Evolutionary conservation across 2,888 invertebrate species (phyloP).

Genomic region (Zonitis immaculata): DNA sequence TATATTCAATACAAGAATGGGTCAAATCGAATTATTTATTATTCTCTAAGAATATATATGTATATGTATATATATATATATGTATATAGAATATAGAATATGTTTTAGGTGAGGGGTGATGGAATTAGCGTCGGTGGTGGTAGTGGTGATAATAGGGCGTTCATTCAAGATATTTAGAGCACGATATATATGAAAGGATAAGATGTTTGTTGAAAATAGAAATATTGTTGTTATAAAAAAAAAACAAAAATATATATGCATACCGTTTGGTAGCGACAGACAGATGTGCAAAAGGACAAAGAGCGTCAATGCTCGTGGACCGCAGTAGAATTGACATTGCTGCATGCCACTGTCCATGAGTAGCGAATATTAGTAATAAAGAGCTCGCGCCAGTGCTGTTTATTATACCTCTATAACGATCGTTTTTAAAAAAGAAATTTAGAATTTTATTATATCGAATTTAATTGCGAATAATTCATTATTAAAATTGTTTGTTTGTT

Average conservation of each 20-base stretch:
- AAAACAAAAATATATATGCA: conserved; percentile 21
- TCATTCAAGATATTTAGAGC: conserved; percentile 4
- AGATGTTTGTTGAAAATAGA: not conserved
- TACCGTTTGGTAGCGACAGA: conserved; percentile 50
- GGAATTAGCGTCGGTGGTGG: not conserved
- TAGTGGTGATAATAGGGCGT: not conserved
- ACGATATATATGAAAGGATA: too few species aligned
- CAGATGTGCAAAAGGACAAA: conserved; percentile 49
- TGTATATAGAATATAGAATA: not conserved
- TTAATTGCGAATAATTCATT: conserved; percentile 23
- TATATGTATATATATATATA: too few species aligned
- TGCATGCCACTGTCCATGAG: conserved; percentile 47
- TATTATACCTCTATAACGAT: conserved; percentile 29
- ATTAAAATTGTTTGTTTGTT: conserved; percentile 19
- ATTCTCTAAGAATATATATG: too few species aligned
- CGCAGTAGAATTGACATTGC: conserved; percentile 47
- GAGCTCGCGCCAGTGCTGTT: conserved; percentile 44
- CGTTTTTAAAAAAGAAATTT: conserved; percentile 27
- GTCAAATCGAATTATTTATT: too few species aligned
- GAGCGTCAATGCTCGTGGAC: conserved; percentile 47
- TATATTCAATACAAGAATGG: too few species aligned
- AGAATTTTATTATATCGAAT: conserved; percentile 19
- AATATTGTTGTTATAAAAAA: not conserved
- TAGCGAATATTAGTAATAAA: conserved; percentile 34
- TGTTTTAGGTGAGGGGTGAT: not conserved